phyloP scores from a whole-genome alignment of 2,113 vertebrate genomes.

The Stigmatopora nigra region DNA sequence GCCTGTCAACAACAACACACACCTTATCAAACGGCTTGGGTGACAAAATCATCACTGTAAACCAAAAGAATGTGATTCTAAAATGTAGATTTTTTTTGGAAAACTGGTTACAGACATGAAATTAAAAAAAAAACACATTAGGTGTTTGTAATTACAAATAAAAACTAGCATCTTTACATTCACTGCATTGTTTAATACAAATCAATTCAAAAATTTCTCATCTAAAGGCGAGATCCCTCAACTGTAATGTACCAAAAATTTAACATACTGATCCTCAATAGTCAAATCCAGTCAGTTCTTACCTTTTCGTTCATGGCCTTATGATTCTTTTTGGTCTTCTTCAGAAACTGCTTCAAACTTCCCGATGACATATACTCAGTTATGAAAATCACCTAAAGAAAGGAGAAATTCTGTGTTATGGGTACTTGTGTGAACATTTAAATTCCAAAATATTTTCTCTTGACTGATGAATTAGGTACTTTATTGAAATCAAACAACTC shows the following conservation, averaged over 20 bases:
- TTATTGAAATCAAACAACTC: slow-evolving; percentile 31
- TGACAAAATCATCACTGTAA: not conserved
- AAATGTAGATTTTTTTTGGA: not conserved
- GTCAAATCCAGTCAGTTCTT: slow-evolving; percentile 4
- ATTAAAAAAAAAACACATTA: not conserved
- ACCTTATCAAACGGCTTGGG: slow-evolving; percentile 20
- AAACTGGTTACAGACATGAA: not conserved
- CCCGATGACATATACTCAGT: slow-evolving; percentile 99
- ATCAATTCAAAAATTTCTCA: not conserved
- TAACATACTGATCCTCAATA: not conserved
- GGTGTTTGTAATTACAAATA: not conserved
- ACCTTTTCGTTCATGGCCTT: slow-evolving; percentile 99
- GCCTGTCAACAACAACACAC: slow-evolving; percentile 71
- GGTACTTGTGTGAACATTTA: not conserved
- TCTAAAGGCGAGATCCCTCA: not conserved
- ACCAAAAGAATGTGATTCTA: not conserved
- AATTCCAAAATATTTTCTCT: not conserved
- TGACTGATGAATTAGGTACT: not conserved
- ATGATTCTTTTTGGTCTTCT: slow-evolving; percentile 98
- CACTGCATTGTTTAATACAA: not conserved
- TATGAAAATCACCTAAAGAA: slow-evolving; percentile 92
- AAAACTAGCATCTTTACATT: not conserved
- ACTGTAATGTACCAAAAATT: not conserved
- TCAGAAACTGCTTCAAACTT: slow-evolving; percentile 96
- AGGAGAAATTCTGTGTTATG: not conserved